Evolutionary conservation across 2,888 invertebrate species (phyloP), one percentile per base, ranked within the genome.

Genomic region (Lycia hirtaria): DNA sequence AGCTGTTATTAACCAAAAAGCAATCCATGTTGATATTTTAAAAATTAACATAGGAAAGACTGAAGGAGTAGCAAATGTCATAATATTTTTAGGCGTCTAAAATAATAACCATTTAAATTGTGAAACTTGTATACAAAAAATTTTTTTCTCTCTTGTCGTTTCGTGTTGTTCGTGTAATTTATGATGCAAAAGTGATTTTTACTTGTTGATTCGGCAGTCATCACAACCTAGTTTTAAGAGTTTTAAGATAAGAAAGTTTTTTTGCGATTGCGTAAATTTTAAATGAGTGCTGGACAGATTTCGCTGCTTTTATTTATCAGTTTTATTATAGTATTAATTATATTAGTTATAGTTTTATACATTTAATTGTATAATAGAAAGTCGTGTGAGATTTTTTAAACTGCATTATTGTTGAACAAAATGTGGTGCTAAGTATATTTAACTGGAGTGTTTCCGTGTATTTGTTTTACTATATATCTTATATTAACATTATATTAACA

Each of bases 371-470:
- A 38, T 45, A 6, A 38, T 19, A 6, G 4, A 35, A 17, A 35
- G 50, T 26, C 10, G 38, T 44, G 37, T 35, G 48, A 24, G 50
- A 45, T 30, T 24, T n/a, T 53, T 19, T 19, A 44, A 15, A n/a
- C 54, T 50, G 17, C 38, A 58, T 38, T 43, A 52, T 52, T 57
- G 57, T 56, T n/a, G 40, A 41, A 52, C 47, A 47, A 37, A 45
- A 41, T 52, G 50, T 50, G 38, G 56, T 40, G 20, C 22, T 33
- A 22, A n/a, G 33, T 20, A 5, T 40, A 40, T 35, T 45, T 24
- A 57, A 41, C 32, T 33, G 19, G 47, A 26, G 17, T 30, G 43
- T 45, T 51, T 43, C n/a, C n/a, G n/a, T n/a, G n/a, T 43, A 40
- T 44, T 19, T 19, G 28, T 33, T 15, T 26, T 12, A 14, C 17